phyloP scores from a whole-genome alignment of 2,113 vertebrate species.

The Mesembrinibis cayennensis region DNA sequence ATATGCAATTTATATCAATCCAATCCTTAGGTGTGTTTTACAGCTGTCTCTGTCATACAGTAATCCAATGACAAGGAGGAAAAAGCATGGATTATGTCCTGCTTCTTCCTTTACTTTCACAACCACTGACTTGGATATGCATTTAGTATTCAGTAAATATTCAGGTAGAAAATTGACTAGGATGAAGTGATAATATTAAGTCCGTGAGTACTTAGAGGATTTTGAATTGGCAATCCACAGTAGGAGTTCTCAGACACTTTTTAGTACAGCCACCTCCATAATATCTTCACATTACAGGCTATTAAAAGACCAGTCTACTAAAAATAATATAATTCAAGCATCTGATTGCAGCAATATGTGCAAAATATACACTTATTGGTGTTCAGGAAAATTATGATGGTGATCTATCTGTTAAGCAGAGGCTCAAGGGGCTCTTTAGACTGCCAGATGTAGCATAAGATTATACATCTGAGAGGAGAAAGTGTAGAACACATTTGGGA shows the following conservation, averaged over 20 bases:
- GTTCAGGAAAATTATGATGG: background rate
- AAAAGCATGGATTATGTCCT: background rate
- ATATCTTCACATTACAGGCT: background rate
- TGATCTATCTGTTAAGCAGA: background rate
- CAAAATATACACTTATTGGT: background rate
- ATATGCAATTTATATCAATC: background rate
- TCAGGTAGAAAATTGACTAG: background rate
- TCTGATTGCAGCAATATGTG: background rate
- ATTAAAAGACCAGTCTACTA: background rate
- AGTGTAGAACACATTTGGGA: background rate
- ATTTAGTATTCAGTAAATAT: background rate
- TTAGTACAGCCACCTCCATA: background rate
- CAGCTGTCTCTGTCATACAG: background rate
- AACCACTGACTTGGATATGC: background rate
- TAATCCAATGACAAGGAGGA: background rate
- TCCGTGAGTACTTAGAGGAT: background rate
- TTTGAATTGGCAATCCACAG: background rate
- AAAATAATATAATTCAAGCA: background rate
- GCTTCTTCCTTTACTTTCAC: background rate
- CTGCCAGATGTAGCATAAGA: background rate
- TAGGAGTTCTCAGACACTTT: background rate
- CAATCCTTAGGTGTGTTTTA: background rate
- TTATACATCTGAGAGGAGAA: background rate
- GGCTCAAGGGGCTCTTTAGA: background rate
- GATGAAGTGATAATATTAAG: background rate